phyloP scores from a whole-genome alignment of 92 coral and sea anemone species.

The Pocillopora grandis region DNA sequence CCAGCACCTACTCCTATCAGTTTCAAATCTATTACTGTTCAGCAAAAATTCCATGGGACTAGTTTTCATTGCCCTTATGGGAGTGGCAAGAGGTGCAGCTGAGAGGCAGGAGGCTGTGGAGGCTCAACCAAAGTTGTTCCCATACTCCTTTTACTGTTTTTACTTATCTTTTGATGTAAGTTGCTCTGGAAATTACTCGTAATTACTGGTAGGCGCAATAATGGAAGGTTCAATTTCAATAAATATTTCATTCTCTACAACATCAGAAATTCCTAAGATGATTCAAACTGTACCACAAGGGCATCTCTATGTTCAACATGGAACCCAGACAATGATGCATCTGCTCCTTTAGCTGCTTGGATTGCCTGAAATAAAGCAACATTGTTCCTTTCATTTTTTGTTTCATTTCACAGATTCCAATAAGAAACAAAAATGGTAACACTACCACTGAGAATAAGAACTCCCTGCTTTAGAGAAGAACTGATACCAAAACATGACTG shows the following conservation, averaged over 20 bases:
- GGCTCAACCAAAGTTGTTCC: neutral
- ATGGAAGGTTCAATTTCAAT: constrained; percentile 17
- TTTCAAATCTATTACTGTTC: too few species aligned
- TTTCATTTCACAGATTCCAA: neutral
- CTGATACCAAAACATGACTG: too few species aligned
- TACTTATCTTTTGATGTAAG: neutral
- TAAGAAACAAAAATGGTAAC: neutral
- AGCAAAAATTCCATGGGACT: too few species aligned
- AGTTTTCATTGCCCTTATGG: too few species aligned
- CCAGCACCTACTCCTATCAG: too few species aligned
- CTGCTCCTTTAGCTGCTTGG: constrained; percentile 78
- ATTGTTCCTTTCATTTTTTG: neutral
- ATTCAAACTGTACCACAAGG: constrained; percentile 94
- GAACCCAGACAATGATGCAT: constrained; percentile 82
- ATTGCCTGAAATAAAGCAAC: constrained; percentile 58
- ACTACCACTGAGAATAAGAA: neutral
- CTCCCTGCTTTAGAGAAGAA: too few species aligned
- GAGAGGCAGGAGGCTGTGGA: too few species aligned
- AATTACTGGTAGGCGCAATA: neutral
- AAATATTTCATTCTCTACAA: constrained; percentile 29
- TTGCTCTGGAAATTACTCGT: neutral
- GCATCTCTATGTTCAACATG: constrained; percentile 87
- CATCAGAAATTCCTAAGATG: constrained; percentile 59
- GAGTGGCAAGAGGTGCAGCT: too few species aligned
- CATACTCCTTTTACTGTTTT: neutral